Percentiles rank a stretch among this genome's conserved stretches.
phyloP scores from a whole-genome alignment of 2,888 invertebrate species.

The Sarcophaga variegata region DNA sequence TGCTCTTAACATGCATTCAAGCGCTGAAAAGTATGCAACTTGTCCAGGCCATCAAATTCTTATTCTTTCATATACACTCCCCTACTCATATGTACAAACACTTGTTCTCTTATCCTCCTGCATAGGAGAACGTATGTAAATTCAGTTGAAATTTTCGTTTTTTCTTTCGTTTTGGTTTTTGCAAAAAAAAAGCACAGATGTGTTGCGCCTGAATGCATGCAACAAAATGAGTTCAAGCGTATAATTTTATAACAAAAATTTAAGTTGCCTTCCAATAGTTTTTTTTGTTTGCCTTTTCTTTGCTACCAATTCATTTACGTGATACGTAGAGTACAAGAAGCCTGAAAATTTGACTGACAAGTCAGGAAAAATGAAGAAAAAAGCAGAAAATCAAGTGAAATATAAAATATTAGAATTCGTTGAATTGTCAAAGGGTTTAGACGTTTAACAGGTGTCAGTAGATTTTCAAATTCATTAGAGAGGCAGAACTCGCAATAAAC shows the following conservation, averaged over 20 bases:
- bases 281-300: neutral
- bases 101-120: neutral
- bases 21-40: constrained; percentile 57
- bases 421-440: no score
- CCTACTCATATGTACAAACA: neutral
- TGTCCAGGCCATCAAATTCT: constrained; percentile 58
- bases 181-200: constrained; percentile 13
- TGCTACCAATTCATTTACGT: no score
- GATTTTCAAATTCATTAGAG: no score
- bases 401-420: no score
- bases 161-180: neutral
- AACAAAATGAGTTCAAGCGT: constrained; percentile 44
- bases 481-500: no score
- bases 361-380: no score
- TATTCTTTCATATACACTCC: neutral
- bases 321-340: no score
- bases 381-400: no score
- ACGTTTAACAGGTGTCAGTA: no score
- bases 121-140: neutral
- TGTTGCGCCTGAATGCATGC: constrained; percentile 43
- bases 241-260: constrained; percentile 50
- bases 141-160: neutral
- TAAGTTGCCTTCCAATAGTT: neutral
- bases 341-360: no score
- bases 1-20: constrained; percentile 44